Base-by-base conservation (phyloP, 1,140 invertebrate species). In the Phymorhynchus buccinoides region DNA sequence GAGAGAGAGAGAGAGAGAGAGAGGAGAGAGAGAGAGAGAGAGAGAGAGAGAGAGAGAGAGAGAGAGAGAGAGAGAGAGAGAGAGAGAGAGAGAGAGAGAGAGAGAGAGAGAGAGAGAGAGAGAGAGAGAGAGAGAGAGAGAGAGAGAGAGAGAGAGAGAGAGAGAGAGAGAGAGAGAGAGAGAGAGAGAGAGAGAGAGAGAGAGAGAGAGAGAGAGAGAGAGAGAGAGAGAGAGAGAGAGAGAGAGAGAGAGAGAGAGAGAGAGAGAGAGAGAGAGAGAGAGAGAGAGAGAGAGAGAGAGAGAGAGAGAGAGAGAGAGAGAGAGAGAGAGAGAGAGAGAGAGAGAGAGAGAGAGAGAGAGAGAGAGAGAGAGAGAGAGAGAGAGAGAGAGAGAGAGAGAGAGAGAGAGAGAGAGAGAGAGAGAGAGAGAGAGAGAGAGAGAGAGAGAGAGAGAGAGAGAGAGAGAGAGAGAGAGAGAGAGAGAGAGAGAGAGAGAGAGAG, bases 361-460 rank as follows among this genome's bases (percentile, higher is more conserved):
- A 42, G 7, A 42, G 78, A 80, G 39, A 42, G 78, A 56, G 41
- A 32, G 48, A 44, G 48, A 80, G 78, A 80, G 78, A 80, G 78
- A 42, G 77, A 48, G 37, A 48, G 78, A n/a, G 48, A 48, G 44
- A 48, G 39, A 80, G 78, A 73, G 3, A 73, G 68, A 73, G 68
- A 73, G 35, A 35, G 68, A 30, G 22, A 68, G 71, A 32, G 71
- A n/a, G n/a, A n/a, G n/a, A n/a, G n/a, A n/a, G n/a, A n/a, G n/a
- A n/a, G n/a, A n/a, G n/a, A n/a, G n/a, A 75, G 35, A 56, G 73
- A 77, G 73, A 84, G 73, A 39, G 73, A 62, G 12, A 52, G 44
- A 71, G 71, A 84, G 83, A 84, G 83, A 84, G 44, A 84, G 83
- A 77, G 41, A 78, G 44, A 84, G 83, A 56, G 83, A 62, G 52